Evolutionary conservation across 2,797 vertebrate genomes (phyloP).

Genomic region (Manis crassicaudata): DNA sequence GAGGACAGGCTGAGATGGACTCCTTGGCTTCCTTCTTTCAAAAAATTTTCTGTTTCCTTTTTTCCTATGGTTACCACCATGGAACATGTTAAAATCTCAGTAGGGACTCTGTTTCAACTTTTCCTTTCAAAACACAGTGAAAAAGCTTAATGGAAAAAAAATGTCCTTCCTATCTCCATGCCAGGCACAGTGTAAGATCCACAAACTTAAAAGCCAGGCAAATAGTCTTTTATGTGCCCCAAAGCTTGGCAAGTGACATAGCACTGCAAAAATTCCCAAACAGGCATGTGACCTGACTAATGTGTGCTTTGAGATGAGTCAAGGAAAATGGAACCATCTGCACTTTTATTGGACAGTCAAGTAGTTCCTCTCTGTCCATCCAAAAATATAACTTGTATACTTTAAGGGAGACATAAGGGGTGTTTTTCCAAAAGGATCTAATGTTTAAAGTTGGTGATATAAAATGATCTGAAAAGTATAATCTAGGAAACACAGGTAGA

Average conservation of each 20-base stretch:
- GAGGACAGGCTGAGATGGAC: conserved; percentile 61
- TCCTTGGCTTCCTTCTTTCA: conserved; percentile 71
- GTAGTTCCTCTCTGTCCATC: conserved; percentile 55
- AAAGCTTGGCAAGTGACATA: conserved; percentile 67
- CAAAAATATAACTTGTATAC: conserved; percentile 36
- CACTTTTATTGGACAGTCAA: conserved; percentile 71
- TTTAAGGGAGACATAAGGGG: conserved; percentile 1
- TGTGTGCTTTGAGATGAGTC: conserved; percentile 70
- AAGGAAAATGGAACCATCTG: conserved; percentile 76
- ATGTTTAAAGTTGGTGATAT: conserved; percentile 10
- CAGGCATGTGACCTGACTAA: conserved; percentile 60
- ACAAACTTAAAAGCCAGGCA: conserved; percentile 77
- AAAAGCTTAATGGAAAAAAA: conserved; percentile 76
- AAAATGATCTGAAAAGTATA: conserved; percentile 23
- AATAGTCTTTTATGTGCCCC: conserved; percentile 74
- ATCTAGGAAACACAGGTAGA: conserved; percentile 1
- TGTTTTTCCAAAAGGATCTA: not conserved
- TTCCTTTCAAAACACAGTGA: conserved; percentile 80
- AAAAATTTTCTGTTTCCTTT: conserved; percentile 77
- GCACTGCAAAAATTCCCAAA: conserved; percentile 70
- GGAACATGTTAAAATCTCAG: conserved; percentile 67
- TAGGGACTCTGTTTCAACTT: conserved; percentile 77
- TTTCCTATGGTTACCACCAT: conserved; percentile 75
- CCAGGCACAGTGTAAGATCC: conserved; percentile 72
- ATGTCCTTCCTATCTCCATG: conserved; percentile 65